Base-by-base conservation (phyloP, 1,140 invertebrate species). In the Solen grandis region DNA sequence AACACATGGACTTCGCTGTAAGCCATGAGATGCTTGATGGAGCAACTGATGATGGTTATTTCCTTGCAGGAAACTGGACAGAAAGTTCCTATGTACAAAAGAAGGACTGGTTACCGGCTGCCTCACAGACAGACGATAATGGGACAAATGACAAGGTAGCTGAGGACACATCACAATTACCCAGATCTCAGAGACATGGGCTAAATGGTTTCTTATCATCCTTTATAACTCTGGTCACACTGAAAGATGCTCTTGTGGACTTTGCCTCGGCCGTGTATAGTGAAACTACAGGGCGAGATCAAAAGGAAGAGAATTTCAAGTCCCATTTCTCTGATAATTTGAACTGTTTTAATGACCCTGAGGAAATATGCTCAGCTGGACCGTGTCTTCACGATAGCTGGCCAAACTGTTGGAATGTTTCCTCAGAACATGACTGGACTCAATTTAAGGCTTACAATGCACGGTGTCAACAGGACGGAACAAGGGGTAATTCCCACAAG, bases 221-320 rank as follows among this genome's bases (percentile, higher is more conserved):
- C 41, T 68, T 82, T 22, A 52, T 82, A 27, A 63, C 80, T 0
- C 38, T 82, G 22, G n/a, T 82, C n/a, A 82, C 80, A 22, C 54
- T 82, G n/a, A 82, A 82, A 38, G 68, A 82, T 29, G 54, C 70
- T n/a, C 27, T 82, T 1, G 33, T 82, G 5, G 62, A 69, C 38
- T 82, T 74, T 68, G 80, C 54, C 35, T 82, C 52, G 65, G 80
- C 68, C 46, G 65, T 60, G 25, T 38, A 25, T 14, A 31, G 29
- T 63, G 27, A 57, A 50, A 14, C 10, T 27, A 36, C 38, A 33
- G 36, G 29, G 13, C 27, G 16, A 65, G 3, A 27, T 22, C 27
- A 27, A 25, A 36, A 22, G 25, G 33, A 14, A 38, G 27, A 46
- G 46, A 72, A 8, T n/a, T 38, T 62, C 50, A 66, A 57, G 8